Evolutionary conservation across 2,113 vertebrate genomes (phyloP).

Genomic region (Odobenus rosmarus): DNA sequence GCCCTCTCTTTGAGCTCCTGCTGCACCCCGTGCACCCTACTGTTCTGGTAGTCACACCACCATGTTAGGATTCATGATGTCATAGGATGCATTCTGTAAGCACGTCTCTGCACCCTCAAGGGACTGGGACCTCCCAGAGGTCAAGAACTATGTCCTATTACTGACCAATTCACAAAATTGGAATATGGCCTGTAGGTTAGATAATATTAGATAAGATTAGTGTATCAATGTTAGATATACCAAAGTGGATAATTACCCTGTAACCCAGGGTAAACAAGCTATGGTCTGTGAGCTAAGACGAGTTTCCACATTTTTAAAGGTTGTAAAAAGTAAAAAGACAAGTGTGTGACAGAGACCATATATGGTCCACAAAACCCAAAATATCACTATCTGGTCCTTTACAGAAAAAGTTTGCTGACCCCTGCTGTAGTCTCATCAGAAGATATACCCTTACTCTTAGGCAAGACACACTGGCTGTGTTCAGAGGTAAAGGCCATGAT

Average conservation of each 20-base stretch:
- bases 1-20: not conserved
- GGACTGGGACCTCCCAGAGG: not conserved
- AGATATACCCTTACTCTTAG: not conserved
- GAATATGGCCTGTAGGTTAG: not conserved
- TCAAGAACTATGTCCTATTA: not conserved
- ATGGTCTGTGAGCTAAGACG: not conserved
- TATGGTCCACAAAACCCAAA: not conserved
- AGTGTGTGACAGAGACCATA: not conserved
- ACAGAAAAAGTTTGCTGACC: not conserved
- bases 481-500: not conserved
- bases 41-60: not conserved
- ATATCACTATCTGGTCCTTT: not conserved
- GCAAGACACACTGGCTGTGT: not conserved
- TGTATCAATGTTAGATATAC: not conserved
- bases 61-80: not conserved
- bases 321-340: not conserved
- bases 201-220: not conserved
- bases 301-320: not conserved
- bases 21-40: not conserved
- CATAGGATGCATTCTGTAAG: too few species aligned
- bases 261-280: not conserved
- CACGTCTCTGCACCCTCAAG: not conserved
- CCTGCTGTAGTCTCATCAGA: not conserved
- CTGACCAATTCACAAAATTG: not conserved
- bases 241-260: not conserved